phyloP scores from a whole-genome alignment of 2,888 invertebrate species.

The Ornithoptera priamus region DNA sequence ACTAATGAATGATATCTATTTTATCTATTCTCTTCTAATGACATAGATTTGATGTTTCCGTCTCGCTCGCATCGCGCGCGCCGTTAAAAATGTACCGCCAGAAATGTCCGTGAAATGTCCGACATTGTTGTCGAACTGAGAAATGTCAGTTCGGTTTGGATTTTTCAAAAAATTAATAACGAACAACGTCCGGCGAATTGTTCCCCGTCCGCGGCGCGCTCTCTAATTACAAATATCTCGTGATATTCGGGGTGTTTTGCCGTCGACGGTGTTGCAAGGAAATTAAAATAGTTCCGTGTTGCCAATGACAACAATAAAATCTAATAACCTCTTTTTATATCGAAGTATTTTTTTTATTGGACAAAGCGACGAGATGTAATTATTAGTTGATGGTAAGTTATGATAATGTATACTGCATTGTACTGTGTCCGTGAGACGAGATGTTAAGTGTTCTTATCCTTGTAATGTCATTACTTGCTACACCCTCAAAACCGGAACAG shows the following conservation, averaged over 20 bases:
- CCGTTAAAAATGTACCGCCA: slow-evolving; percentile 54
- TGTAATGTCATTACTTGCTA: too few species aligned
- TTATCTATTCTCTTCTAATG: slow-evolving; percentile 9
- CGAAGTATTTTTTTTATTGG: neutral
- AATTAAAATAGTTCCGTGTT: slow-evolving; percentile 30
- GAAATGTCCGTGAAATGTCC: slow-evolving; percentile 63
- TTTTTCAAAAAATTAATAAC: slow-evolving; percentile 74
- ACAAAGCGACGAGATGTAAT: too few species aligned
- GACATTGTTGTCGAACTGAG: slow-evolving; percentile 69
- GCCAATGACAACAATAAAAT: slow-evolving; percentile 27
- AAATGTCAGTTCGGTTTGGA: slow-evolving; percentile 75
- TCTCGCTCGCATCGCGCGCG: slow-evolving; percentile 39
- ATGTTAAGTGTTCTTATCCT: too few species aligned
- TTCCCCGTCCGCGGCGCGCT: slow-evolving; percentile 49
- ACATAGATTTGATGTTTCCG: slow-evolving; percentile 3
- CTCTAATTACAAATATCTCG: slow-evolving; percentile 76
- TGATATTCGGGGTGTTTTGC: slow-evolving; percentile 57
- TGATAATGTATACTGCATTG: too few species aligned
- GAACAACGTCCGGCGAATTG: slow-evolving; percentile 52
- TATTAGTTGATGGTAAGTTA: too few species aligned
- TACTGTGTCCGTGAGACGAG: too few species aligned
- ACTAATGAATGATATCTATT: neutral
- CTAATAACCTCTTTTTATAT: slow-evolving; percentile 16
- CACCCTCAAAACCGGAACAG: too few species aligned
- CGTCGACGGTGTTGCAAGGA: slow-evolving; percentile 27